phyloP scores from a whole-genome alignment of 2,888 invertebrate genomes.

The Phrixothrix hirtus region DNA sequence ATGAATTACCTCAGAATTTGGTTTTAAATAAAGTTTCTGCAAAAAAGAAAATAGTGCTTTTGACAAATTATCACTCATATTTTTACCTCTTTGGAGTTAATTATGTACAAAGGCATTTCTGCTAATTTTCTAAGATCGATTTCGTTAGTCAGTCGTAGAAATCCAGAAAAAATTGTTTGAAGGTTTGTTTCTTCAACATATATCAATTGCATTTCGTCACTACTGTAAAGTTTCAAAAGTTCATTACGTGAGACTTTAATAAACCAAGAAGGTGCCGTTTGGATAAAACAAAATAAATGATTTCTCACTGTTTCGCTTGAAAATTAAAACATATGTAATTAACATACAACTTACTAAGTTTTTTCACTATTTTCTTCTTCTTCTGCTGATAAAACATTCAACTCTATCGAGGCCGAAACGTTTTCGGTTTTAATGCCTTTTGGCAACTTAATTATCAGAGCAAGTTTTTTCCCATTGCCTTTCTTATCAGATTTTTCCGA shows the following conservation, averaged over 20 bases:
- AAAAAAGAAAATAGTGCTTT: too few species aligned
- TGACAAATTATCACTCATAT: too few species aligned
- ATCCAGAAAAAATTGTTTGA: conserved; percentile 17
- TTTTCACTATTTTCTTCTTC: neutral
- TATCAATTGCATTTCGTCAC: conserved; percentile 1
- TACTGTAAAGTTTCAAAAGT: neutral
- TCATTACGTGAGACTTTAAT: neutral
- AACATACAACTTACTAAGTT: neutral
- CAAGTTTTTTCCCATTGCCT: conserved; percentile 1
- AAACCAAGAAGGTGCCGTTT: neutral
- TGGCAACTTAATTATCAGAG: conserved; percentile 12
- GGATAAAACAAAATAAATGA: neutral
- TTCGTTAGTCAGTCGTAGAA: conserved; percentile 4
- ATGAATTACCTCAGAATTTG: too few species aligned
- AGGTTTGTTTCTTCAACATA: conserved; percentile 9
- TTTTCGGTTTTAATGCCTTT: neutral
- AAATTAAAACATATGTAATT: too few species aligned
- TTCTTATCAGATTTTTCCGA: neutral
- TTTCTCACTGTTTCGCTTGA: too few species aligned
- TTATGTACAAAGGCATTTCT: conserved; percentile 17
- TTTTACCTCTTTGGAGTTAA: conserved; percentile 21
- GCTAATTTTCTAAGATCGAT: conserved; percentile 4
- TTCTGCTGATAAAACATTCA: conserved; percentile 1
- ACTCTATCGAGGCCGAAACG: conserved; percentile 9
- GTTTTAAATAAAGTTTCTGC: too few species aligned